phyloP scores from a whole-genome alignment of 2,888 invertebrate species.

The Lasioglossum calceatum region DNA sequence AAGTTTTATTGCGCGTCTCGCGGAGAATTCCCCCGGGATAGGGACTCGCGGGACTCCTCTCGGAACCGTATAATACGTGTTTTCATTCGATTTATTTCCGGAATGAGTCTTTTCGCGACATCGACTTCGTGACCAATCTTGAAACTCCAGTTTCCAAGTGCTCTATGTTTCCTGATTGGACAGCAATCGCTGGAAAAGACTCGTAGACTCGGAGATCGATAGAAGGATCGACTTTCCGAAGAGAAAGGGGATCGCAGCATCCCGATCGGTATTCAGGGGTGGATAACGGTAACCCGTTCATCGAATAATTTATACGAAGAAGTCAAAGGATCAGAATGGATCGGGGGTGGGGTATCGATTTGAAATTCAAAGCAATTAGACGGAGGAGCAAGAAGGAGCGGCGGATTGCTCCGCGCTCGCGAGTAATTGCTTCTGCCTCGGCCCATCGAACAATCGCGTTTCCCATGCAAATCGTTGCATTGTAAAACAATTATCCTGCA shows the following conservation, averaged over 20 bases:
- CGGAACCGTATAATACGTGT: background rate
- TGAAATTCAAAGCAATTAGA: slow-evolving; percentile 6
- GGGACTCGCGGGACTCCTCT: background rate
- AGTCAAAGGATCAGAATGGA: background rate
- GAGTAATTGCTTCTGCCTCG: slow-evolving; percentile 14
- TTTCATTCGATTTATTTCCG: background rate
- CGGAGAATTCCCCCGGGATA: background rate
- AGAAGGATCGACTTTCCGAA: background rate
- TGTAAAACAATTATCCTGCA: slow-evolving; percentile 21
- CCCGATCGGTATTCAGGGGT: background rate
- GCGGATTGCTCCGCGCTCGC: background rate
- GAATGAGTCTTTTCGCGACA: background rate
- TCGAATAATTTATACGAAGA: background rate
- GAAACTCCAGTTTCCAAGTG: background rate
- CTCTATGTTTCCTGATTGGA: too few species aligned
- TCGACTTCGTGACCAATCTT: background rate
- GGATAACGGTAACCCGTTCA: background rate
- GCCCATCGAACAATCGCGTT: slow-evolving; percentile 9
- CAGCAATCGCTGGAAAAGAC: too few species aligned
- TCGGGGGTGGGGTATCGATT: background rate
- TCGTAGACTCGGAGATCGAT: too few species aligned
- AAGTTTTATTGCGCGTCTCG: background rate
- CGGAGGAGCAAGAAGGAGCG: background rate
- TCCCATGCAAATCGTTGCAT: slow-evolving; percentile 1
- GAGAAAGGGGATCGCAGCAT: background rate